Evolutionary conservation across 2,797 vertebrate genomes (phyloP), one percentile per base, ranked within the genome.

Genomic region (Melanotaenia trifasciata): DNA sequence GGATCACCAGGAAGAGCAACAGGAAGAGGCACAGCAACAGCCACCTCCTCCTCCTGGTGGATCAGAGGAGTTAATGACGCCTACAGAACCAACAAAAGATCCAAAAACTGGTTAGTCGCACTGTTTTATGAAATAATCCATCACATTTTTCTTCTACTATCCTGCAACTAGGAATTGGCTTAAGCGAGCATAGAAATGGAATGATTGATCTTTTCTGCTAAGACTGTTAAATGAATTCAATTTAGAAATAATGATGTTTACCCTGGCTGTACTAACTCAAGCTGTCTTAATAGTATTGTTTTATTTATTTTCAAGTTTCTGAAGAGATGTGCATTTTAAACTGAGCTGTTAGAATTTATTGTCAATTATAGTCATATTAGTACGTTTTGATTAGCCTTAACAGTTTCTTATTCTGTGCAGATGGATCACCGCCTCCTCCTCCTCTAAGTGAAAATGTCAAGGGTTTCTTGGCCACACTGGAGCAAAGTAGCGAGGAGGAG

Each of bases 401-500:
- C 18, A 59, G 16, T 28, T 16, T 67, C n/a, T 54, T 45, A 0
- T 58, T 66, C 22, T 81, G 59, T 74, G 28, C 78, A 90, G 92
- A 86, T 70, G 22, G 72, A 51, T 72, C 72, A 0, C 83, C 67
- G 0, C 93, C 85, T 0, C 91, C 87, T 62, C 90, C 85, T 65
- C 91, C 90, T 45, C 80, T 97, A 12, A 96, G 95, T 20, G 96
- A 96, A 65, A 94, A 95, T 8, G 95, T 96, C 1, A 94, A 96
- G 75, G 94, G 93, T 62, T 97, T 98, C 78, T 89, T 98, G 87
- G 87, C 94, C 11, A 95, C 94, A 0, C 89, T 97, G 88, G 96
- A 96, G 51, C 94, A 96, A 86, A 96, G 96, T 92, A 96, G 95
- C 13, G 95, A 94, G 12, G 97, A 98, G 83, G 97, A 98, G 78